Base-by-base conservation (phyloP, 2,797 vertebrate genomes). In the Enteromius unitaeniatus region DNA sequence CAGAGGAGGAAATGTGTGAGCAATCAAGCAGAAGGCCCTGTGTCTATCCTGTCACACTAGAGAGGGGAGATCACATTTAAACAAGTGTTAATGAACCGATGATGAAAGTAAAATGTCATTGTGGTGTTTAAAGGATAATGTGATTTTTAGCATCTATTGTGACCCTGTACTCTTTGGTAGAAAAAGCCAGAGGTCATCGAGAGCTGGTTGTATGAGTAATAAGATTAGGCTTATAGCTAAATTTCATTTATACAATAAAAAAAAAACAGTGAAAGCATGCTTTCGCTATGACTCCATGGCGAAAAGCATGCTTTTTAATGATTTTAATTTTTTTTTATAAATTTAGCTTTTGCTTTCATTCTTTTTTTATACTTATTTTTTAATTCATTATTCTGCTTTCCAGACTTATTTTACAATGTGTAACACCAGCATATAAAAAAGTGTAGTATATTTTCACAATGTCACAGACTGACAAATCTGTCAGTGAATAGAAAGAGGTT, bases 381-480 rank as follows among this genome's bases (percentile, higher is more conserved):
- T 0, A 11, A 45, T 45, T 13, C 10, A 51, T 51, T 51, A 53
- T 53, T 49, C 13, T 11, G 0, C 15, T 47, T 62, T 7, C 45
- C 28, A 17, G 26, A 37, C 23, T 26, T 78, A 31, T 78, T 21
- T 78, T 28, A 3, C 42, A 14, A 51, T 3, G 2, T 49, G 11
- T 31, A 79, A 79, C 21, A 34, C 19, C 19, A n/a, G 6, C 28
- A 67, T 51, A 23, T 10, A 62, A 6, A 45, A n/a, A 68, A 40
- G 8, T 40, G 64, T 26, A 40, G 31, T 53, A 17, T 40, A 68
- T 78, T 53, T 49, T 79, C 64, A 40, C 3, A 17, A 37, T 53
- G 28, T 85, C 73, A 85, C 60, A 83, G 53, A 34, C 21, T 79
- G 60, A 28, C 45, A 75, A 51, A 75, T 80, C 77, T 73, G 72